These are phyloP conservation scores for Tetropium fuscum DNA, from an alignment of 2,888 invertebrate species.

Conservation along the genomic window DNA sequence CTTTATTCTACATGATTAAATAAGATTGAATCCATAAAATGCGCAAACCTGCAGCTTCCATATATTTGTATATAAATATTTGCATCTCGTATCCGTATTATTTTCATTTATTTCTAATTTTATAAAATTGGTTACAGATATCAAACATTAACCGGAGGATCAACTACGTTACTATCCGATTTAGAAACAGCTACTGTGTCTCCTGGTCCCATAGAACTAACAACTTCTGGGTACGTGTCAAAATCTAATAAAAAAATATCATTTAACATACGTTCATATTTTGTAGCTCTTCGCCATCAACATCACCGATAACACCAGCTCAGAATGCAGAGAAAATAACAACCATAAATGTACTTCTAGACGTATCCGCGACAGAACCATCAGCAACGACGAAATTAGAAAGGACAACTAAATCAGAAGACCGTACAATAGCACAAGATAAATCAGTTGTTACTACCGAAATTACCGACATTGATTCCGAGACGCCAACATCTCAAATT, in stretches of 20 bases:
- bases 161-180: slow-evolving; percentile 14
- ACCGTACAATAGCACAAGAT: slow-evolving; percentile 15
- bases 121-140: slow-evolving; percentile 26
- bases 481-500: slow-evolving; percentile 36
- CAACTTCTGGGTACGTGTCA: slow-evolving; percentile 10
- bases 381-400: slow-evolving; percentile 28
- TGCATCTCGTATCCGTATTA: too few species aligned
- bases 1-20: too few species aligned
- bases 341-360: slow-evolving; percentile 9
- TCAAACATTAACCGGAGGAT: slow-evolving; percentile 31
- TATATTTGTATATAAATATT: too few species aligned
- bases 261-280: background rate
- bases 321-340: background rate
- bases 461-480: slow-evolving; percentile 30
- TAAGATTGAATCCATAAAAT: too few species aligned
- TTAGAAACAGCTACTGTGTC: background rate
- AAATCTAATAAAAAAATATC: background rate
- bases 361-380: slow-evolving; percentile 20
- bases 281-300: background rate
- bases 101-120: too few species aligned
- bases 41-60: too few species aligned
- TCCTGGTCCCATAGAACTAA: background rate
- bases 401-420: slow-evolving; percentile 28
- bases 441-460: background rate
- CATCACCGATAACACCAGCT: background rate